Evolutionary conservation across 2,797 vertebrate genomes (phyloP), one percentile per base, ranked within the genome.

Genomic region (Etheostoma perlongum): DNA sequence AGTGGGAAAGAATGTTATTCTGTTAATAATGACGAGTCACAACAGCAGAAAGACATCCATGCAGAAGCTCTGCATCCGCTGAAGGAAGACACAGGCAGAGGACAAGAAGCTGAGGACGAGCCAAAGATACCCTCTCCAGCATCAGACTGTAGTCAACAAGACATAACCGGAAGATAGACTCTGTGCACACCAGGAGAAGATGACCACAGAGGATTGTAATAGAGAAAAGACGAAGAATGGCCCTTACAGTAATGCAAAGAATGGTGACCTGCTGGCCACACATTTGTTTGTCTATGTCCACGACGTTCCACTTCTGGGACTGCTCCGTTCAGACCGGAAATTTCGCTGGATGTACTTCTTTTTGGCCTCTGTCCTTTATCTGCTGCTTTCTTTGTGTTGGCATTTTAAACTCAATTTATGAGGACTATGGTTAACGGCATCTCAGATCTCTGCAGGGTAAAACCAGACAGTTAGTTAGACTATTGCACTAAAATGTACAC

Each of bases 71-170:
- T 85, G 59, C 79, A 77, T 36, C 4, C 7, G 1, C 52, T 71
- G 25, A 33, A 14, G 13, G 88, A 90, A 48, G 84, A 83, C 52
- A 36, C n/a, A 9, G 69, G 40, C 16, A 15, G 23, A 19, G 72
- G 40, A 36, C 18, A 6, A 55, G 66, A 33, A 42, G 18, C 23
- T 11, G 19, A 25, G 23, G 64, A 77, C 7, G 49, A 67, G 11
- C 67, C 74, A 25, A 42, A 76, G 49, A 51, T 11, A 8, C 19
- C 53, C 19, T 25, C 69, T 49, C 25, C 23, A 21, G 19, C 36
- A 9, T 67, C 58, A 58, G 59, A 75, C 42, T 11, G 23, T 58
- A 46, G 54, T 30, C 67, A 74, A 51, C 36, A 40, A 30, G 75
- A 72, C 5, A 6, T 14, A 10, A 65, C 75, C 68, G 21, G 69